phyloP scores from a whole-genome alignment of 2,113 vertebrate species.

The Dromaius novaehollandiae region DNA sequence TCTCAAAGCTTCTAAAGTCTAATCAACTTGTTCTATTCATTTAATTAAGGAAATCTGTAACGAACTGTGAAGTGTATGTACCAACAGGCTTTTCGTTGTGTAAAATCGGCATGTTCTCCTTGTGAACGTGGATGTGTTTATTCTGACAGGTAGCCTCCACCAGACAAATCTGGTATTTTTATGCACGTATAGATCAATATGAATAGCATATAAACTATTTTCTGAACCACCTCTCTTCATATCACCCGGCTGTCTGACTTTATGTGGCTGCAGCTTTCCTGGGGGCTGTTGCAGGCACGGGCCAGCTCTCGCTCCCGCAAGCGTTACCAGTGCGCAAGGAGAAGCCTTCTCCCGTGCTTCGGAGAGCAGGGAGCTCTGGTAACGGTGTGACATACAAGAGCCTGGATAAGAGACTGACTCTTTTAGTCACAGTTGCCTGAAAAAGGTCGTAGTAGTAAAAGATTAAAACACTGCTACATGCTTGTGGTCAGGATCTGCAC shows the following conservation, averaged over 20 bases:
- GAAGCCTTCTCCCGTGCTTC: neutral
- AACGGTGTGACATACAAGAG: neutral
- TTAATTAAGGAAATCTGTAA: slow-evolving; percentile 73
- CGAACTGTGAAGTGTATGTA: slow-evolving; percentile 4
- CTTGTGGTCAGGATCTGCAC: neutral
- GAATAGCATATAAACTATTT: neutral
- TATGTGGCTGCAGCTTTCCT: neutral
- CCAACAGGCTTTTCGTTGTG: neutral
- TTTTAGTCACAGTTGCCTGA: neutral
- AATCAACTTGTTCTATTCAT: slow-evolving; percentile 73
- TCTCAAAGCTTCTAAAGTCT: slow-evolving; percentile 69
- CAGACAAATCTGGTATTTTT: neutral
- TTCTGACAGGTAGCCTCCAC: neutral
- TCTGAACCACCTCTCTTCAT: neutral
- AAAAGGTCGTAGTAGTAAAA: neutral
- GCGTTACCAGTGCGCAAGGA: neutral
- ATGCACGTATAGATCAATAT: neutral
- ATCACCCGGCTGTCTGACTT: neutral
- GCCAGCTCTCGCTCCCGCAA: slow-evolving; percentile 21
- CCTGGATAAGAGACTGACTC: neutral
- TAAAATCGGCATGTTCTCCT: neutral
- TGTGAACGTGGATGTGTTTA: neutral
- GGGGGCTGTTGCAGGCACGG: neutral
- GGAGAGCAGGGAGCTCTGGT: neutral
- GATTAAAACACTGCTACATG: neutral